A percentile compares a stretch with the other conserved stretches of the same genome.
phyloP scores from a whole-genome alignment of 1,140 invertebrate species.

The Drosophila tani region DNA sequence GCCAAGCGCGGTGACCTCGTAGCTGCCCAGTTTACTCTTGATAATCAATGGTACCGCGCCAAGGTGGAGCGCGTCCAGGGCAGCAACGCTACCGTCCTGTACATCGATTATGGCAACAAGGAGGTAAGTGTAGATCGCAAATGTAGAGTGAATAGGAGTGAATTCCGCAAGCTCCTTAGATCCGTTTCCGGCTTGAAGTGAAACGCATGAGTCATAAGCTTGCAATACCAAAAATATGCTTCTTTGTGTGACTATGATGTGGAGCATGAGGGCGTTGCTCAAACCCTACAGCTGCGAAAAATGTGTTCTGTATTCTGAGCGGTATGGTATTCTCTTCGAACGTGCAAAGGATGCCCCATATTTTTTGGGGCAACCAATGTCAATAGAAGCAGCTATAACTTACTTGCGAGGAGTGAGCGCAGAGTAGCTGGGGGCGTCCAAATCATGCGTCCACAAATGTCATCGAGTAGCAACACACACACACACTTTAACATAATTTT shows the following conservation, averaged over 20 bases:
- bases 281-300: constrained; percentile 62
- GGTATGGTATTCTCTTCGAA: constrained; percentile 34
- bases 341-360: constrained; percentile 46
- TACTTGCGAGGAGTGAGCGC: constrained; percentile 9
- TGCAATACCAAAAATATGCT: constrained; percentile 76
- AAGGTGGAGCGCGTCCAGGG: constrained; percentile 94
- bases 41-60: constrained; percentile 97
- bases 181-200: constrained; percentile 84
- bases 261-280: constrained; percentile 31
- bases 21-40: constrained; percentile 94
- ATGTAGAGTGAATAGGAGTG: neutral
- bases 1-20: constrained; percentile 95
- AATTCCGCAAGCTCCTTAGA: constrained; percentile 84
- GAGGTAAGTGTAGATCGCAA: constrained; percentile 85
- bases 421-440: constrained; percentile 61
- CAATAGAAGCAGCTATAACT: constrained; percentile 19
- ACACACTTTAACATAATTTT: neutral
- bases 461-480: constrained; percentile 45
- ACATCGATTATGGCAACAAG: constrained; percentile 98
- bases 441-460: constrained; percentile 27
- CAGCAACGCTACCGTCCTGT: constrained; percentile 90
- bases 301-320: constrained; percentile 27
- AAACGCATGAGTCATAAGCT: constrained; percentile 85
- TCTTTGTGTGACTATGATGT: constrained; percentile 18
- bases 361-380: constrained; percentile 56